Evolutionary conservation across 2,797 vertebrate species (phyloP).

Genomic region (Austrolebias charrua): DNA sequence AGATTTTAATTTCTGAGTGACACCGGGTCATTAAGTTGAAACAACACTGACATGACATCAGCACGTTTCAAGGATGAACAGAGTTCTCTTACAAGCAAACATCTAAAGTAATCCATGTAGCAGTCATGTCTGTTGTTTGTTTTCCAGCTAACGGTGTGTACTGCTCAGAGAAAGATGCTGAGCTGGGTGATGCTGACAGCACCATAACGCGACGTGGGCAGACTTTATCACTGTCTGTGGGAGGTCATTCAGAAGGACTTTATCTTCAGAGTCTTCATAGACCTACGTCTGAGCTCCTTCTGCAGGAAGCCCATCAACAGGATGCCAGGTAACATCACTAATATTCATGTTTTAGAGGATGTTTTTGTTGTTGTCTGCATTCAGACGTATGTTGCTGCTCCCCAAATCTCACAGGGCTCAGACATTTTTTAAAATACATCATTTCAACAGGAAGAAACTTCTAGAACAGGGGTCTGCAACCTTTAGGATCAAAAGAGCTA

Average conservation of each 20-base stretch:
- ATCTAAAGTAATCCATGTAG: neutral
- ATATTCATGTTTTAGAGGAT: conserved; percentile 19
- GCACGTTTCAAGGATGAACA: neutral
- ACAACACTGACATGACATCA: neutral
- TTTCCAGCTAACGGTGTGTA: conserved; percentile 83
- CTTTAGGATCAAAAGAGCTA: too few species aligned
- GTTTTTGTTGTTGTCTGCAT: conserved; percentile 41
- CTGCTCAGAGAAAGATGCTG: conserved; percentile 86
- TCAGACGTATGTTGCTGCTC: conserved; percentile 36
- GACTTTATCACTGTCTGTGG: conserved; percentile 78
- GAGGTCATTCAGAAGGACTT: conserved; percentile 76
- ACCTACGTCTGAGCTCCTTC: conserved; percentile 75
- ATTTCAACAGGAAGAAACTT: conserved; percentile 23
- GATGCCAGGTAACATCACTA: conserved; percentile 83
- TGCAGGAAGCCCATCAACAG: conserved; percentile 78
- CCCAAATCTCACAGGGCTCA: conserved; percentile 35
- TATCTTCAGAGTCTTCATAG: conserved; percentile 79
- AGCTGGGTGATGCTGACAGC: conserved; percentile 79
- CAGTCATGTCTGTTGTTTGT: conserved; percentile 5
- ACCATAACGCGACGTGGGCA: conserved; percentile 83
- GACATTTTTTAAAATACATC: conserved; percentile 38
- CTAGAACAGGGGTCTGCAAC: too few species aligned
- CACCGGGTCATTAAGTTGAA: conserved; percentile 19
- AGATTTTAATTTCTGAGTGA: conserved; percentile 26
- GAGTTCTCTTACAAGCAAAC: neutral